Base-by-base conservation (phyloP, 2,113 vertebrate species). In the Pteronura brasiliensis region DNA sequence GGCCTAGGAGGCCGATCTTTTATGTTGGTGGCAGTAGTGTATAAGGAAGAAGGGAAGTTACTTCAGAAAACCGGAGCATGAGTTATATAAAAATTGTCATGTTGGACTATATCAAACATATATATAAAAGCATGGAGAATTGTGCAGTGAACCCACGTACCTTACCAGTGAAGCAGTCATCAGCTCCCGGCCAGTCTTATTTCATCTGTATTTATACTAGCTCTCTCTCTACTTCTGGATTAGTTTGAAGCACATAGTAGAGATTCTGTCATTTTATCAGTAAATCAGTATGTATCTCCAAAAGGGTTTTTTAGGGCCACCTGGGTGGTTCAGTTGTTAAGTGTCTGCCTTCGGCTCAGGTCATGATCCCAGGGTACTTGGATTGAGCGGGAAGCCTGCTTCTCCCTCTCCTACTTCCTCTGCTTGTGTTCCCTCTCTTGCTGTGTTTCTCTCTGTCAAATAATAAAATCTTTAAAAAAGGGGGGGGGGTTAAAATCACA, bases 71-170 rank as follows among this genome's bases (percentile, higher is more conserved):
- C 87, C 25, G 69, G 55, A 92, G 49, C 20, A 44, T 82, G 55
- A 95, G 12, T 88, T 95, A n/a, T 97, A 83, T 91, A 87, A 96
- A 94, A 57, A 34, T 81, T 96, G 91, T 89, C 59, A 36, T 97
- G 63, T 83, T 96, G 59, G 8, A 72, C 23, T 79, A 20, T 87
- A 65, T 92, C n/a, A 86, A 86, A 61, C 21, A 27, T 57, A 10
- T 74, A 10, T 83, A 55, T 90, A 85, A 93, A 93, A 89, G 59
- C 52, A 59, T 31, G 77, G n/a, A 80, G 18, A 65, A 17, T 29
- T 55, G 10, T 63, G 27, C 55, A 89, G 0, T 57, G 76, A 87
- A 52, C 52, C 31, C 10, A 27, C n/a, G 77, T 55, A 39, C 25
- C 39, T 2, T 52, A 61, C 21, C 29, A 83, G n/a, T 29, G 77